Conservation (phyloP, 2,113 vertebrate species). For the Anguilla japonica region DNA sequence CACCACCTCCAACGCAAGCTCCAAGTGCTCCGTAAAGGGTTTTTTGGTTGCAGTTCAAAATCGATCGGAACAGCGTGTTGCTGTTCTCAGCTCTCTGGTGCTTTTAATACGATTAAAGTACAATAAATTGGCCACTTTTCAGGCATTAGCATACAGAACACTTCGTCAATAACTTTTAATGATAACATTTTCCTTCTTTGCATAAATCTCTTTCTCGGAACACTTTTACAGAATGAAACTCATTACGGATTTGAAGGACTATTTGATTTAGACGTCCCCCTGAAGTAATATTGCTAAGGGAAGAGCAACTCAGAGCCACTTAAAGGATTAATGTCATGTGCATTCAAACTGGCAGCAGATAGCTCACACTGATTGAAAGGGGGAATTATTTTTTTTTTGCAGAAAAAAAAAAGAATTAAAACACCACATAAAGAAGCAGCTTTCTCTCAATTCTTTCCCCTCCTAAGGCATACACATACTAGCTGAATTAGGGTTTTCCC, state of each 20-base stretch:
- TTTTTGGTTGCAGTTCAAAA: too few relatives aligned
- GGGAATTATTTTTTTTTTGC: neutral
- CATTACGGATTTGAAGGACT: neutral
- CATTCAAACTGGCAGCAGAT: neutral
- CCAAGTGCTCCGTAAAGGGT: too few relatives aligned
- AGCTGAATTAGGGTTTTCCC: neutral
- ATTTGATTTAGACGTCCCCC: neutral
- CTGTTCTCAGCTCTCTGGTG: too few relatives aligned
- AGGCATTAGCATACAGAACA: neutral
- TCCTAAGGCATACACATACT: neutral
- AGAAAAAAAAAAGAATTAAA: neutral
- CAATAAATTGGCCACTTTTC: neutral
- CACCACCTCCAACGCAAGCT: neutral
- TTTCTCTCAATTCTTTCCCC: neutral
- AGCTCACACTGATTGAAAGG: neutral
- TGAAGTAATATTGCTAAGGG: neutral
- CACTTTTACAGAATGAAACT: neutral
- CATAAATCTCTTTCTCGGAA: neutral
- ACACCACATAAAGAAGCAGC: neutral
- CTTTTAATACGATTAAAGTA: too few relatives aligned
- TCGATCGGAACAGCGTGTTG: too few relatives aligned
- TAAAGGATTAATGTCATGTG: neutral
- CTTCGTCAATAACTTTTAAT: neutral
- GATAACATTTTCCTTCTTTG: neutral
- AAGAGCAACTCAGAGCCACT: neutral